Percentiles rank a stretch among this genome's conserved stretches.
These are phyloP conservation scores for Meiosimyza decipiens DNA, from an alignment of 2,888 invertebrate species.

Conservation along the genomic window DNA sequence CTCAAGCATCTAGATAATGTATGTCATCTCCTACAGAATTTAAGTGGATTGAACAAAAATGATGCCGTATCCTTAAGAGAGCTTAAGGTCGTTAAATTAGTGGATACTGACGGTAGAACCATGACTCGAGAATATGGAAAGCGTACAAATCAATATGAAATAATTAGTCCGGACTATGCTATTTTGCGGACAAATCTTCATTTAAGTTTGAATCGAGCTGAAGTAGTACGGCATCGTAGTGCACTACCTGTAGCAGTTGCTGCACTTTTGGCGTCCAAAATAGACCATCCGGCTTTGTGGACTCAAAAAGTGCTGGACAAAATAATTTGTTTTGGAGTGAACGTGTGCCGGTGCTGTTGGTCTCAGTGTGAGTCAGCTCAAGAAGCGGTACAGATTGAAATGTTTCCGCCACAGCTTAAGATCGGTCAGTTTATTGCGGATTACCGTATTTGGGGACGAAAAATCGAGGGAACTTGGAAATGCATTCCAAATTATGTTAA, in stretches of 20 bases:
- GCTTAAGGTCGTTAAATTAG: slow-evolving; percentile 54
- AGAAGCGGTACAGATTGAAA: slow-evolving; percentile 53
- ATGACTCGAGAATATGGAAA: slow-evolving; percentile 52
- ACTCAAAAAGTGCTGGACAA: slow-evolving; percentile 56
- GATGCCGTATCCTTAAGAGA: slow-evolving; percentile 54
- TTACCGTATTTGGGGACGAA: slow-evolving; percentile 48
- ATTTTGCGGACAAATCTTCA: slow-evolving; percentile 55
- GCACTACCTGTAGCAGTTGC: slow-evolving; percentile 58
- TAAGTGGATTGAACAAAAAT: slow-evolving; percentile 50
- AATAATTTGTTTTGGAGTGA: slow-evolving; percentile 60
- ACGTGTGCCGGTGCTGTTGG: slow-evolving; percentile 59
- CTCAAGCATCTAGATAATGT: slow-evolving; percentile 57
- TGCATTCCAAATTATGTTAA: slow-evolving; percentile 57
- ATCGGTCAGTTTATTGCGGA: slow-evolving; percentile 59
- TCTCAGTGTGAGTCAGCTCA: slow-evolving; percentile 50
- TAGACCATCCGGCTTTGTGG: slow-evolving; percentile 64
- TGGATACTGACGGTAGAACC: slow-evolving; percentile 52
- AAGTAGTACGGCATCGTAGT: slow-evolving; percentile 57
- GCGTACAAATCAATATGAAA: slow-evolving; percentile 56
- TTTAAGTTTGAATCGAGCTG: slow-evolving; percentile 55
- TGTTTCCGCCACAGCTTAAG: slow-evolving; percentile 56
- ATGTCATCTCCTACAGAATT: slow-evolving; percentile 52
- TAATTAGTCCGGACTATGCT: slow-evolving; percentile 59
- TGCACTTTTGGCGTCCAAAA: slow-evolving; percentile 59
- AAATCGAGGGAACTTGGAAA: slow-evolving; percentile 58